Evolutionary conservation across 1,140 invertebrate species (phyloP), one percentile per base, ranked within the genome.

Genomic region (Zaprionus vittiger): DNA sequence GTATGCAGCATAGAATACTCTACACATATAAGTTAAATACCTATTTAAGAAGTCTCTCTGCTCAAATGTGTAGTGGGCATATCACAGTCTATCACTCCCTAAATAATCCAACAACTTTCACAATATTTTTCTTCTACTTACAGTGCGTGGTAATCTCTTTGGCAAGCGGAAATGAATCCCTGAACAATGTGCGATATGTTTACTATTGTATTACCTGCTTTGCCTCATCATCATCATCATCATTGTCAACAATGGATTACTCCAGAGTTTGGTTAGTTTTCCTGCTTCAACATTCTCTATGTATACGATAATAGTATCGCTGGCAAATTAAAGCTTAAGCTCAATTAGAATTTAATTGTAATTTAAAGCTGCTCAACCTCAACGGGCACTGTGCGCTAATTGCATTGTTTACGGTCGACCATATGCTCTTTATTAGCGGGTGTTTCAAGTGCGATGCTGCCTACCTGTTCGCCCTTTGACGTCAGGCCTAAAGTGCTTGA

Each of bases 301-400:
- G 60, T 73, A 67, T 64, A 68, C 54, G 73, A 61, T 89, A 89
- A 89, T 83, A 75, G 56, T 63, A 72, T 79, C 9, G 22, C 11
- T n/a, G 15, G 24, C 54, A 75, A 78, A 78, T 75, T 79, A 66
- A 34, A 70, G 76, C 59, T 79, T 83, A 81, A 84, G 80, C 41
- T 66, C 71, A 79, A 90, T 87, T 89, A 90, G 89, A 79, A 72
- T 31, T 76, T 89, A 87, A 89, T 87, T 81, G 81, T 89, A 84
- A 81, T 81, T 89, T 78, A 87, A 75, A 81, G 47, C 37, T 64
- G 59, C 31, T 61, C 31, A 34, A 34, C 17, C 38, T 41, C 38
- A 41, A 41, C 61, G 55, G 81, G 64, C 31, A 52, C 31, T 37
- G 28, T 26, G 28, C 62, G 63, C 61, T 66, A 79, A 79, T 75